phyloP scores from a whole-genome alignment of 64 coral and sea anemone species.

The Montipora capricornis region DNA sequence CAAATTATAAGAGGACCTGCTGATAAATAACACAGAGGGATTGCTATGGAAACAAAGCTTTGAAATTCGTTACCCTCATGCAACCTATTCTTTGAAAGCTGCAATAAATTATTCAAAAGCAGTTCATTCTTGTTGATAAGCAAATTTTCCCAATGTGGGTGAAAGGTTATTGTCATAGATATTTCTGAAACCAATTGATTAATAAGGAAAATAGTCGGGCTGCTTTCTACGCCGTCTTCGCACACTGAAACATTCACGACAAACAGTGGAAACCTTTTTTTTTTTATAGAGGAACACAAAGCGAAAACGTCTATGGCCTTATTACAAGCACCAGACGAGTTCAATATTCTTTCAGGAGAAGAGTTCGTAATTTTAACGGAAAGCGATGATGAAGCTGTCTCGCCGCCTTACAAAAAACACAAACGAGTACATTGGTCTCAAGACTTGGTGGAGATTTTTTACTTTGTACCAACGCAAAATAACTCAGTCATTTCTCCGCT shows the following conservation, averaged over 20 bases:
- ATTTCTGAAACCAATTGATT: slow-evolving; percentile 8
- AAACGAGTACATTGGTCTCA: slow-evolving; percentile 49
- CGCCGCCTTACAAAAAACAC: slow-evolving; percentile 42
- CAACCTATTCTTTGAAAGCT: neutral
- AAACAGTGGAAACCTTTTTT: too few species aligned
- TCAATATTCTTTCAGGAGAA: slow-evolving; percentile 38
- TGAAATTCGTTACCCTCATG: neutral
- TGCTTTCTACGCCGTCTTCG: neutral
- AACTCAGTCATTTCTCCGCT: slow-evolving; percentile 22
- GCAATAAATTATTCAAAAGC: slow-evolving; percentile 26
- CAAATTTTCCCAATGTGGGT: neutral
- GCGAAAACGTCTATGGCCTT: neutral
- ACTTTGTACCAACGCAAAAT: slow-evolving; percentile 49
- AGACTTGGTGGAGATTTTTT: slow-evolving; percentile 37
- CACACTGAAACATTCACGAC: neutral
- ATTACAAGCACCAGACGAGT: slow-evolving; percentile 19
- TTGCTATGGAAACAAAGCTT: neutral
- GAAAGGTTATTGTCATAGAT: slow-evolving; percentile 2
- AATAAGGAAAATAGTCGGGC: slow-evolving; percentile 6
- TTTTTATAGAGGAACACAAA: neutral
- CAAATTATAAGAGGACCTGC: too few species aligned
- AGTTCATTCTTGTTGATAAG: slow-evolving; percentile 13
- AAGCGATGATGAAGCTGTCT: neutral
- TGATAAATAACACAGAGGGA: too few species aligned
- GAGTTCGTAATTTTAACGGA: slow-evolving; percentile 27